phyloP scores from a whole-genome alignment of 1,140 invertebrate species.

The Archivesica marissinica region DNA sequence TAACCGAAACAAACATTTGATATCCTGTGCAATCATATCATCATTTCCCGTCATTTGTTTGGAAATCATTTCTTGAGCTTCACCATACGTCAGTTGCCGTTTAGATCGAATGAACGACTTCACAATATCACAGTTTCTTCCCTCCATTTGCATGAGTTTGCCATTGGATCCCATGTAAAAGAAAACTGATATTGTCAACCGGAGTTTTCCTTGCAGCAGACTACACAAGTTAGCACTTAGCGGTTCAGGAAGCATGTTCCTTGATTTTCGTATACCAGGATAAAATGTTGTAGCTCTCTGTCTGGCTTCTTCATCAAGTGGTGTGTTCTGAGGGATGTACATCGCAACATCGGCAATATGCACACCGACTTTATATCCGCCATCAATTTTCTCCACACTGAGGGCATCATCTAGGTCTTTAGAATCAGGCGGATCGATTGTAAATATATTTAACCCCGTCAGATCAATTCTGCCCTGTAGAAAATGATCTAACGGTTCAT shows the following conservation, averaged over 20 bases:
- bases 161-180: constrained; percentile 66
- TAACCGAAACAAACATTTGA: constrained; percentile 67
- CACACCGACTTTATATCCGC: constrained; percentile 72
- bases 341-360: constrained; percentile 82
- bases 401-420: constrained; percentile 99
- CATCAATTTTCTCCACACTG: constrained; percentile 85
- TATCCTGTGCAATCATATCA: constrained; percentile 38
- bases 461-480: constrained; percentile 88
- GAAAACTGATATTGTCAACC: constrained; percentile 74
- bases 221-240: constrained; percentile 82
- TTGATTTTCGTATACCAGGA: constrained; percentile 72
- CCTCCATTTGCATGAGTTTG: constrained; percentile 39
- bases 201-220: constrained; percentile 76
- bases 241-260: constrained; percentile 83
- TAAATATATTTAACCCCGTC: constrained; percentile 86
- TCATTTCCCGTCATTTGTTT: background rate
- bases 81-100: constrained; percentile 70
- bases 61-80: constrained; percentile 72
- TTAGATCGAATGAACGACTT: constrained; percentile 69
- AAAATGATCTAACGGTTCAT: background rate
- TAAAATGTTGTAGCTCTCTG: constrained; percentile 79
- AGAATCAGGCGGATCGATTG: constrained; percentile 98
- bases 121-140: constrained; percentile 30
- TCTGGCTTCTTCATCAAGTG: constrained; percentile 79
- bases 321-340: constrained; percentile 71